These are phyloP conservation scores for Triplophysa tibetana DNA, from an alignment of 2,113 vertebrate species.

Conservation along the genomic window DNA sequence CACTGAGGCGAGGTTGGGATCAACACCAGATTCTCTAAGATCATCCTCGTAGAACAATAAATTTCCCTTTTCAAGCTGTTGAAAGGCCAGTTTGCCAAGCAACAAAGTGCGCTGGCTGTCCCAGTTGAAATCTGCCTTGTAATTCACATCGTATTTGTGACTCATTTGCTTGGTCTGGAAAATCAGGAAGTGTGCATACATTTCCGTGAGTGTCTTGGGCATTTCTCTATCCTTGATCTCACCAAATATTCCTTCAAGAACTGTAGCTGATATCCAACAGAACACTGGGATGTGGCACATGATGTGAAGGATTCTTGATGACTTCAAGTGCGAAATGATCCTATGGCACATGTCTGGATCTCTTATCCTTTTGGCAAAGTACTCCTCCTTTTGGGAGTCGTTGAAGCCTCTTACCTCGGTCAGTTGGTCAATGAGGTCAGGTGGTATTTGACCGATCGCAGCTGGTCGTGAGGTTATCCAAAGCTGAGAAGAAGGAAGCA, in stretches of 20 bases:
- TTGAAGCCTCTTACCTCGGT: slow-evolving; percentile 52
- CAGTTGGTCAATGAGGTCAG: slow-evolving; percentile 33
- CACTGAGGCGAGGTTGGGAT: slow-evolving; percentile 26
- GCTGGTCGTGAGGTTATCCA: slow-evolving; percentile 56
- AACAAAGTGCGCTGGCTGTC: slow-evolving; percentile 11
- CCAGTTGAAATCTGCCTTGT: background rate
- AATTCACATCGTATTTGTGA: slow-evolving; percentile 50
- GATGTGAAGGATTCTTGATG: slow-evolving; percentile 49
- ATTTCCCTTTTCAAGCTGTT: background rate
- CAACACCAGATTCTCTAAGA: slow-evolving; percentile 41
- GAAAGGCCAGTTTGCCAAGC: slow-evolving; percentile 50
- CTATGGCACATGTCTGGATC: slow-evolving; percentile 32
- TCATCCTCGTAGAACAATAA: slow-evolving; percentile 51
- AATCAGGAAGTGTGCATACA: slow-evolving; percentile 20
- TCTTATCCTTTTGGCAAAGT: slow-evolving; percentile 38
- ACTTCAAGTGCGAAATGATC: slow-evolving; percentile 56
- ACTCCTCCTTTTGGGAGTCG: slow-evolving; percentile 54
- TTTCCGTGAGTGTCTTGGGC: slow-evolving; percentile 30
- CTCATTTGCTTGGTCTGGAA: background rate
- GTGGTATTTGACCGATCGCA: slow-evolving; percentile 37
- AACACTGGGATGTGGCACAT: slow-evolving; percentile 57
- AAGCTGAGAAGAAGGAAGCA: slow-evolving; percentile 53
- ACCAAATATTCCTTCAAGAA: slow-evolving; percentile 42
- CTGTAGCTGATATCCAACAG: slow-evolving; percentile 54
- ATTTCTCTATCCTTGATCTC: slow-evolving; percentile 3